Base-by-base conservation (phyloP, 1,140 invertebrate species). In the Drusus annulatus region DNA sequence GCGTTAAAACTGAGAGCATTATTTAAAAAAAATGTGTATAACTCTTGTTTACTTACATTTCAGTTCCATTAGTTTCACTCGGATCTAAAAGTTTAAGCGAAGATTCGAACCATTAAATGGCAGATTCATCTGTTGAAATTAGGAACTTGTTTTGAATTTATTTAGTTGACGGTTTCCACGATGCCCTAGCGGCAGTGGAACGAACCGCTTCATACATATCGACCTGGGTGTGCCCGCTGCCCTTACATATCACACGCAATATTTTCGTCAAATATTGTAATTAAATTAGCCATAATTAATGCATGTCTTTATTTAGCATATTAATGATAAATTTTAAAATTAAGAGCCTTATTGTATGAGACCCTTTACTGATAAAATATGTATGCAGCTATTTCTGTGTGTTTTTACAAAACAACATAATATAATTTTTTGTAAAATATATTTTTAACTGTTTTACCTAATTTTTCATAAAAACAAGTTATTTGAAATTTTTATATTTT, bases 241-340 rank as follows among this genome's bases (percentile, higher is more conserved):
- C 79, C 54, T 76, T 68, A 80, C 76, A 83, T 80, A 80, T 80
- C 79, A 80, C 4, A 50, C 76, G 82, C 82, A 83, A 83, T 83
- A 83, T 83, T 83, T 83, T 81, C 58, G 77, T 83, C 79, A 83
- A 83, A 83, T 79, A 83, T 83, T 79, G 79, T 83, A 79, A 83
- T 83, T 83, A 71, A 78, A 74, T 3, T 78, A 78, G 62, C 58
- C 17, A n/a, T 25, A 71, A 71, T 50, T 50, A 25, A 71, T 65
- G 68, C 68, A 71, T 69, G 65, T 69, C 17, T 25, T 69, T 74
- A 56, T 75, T 50, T 58, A 60, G 56, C 28, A 58, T 31, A 15
- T 58, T 21, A 58, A 58, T 51, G n/a, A n/a, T 36, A 75, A 13
- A 28, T 8, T 56, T 8, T 56, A 7, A 36, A 68, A 23, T 52